These are phyloP conservation scores for Seriola dumerili DNA, from an alignment of 2,113 vertebrate genomes.

Conservation along the genomic window DNA sequence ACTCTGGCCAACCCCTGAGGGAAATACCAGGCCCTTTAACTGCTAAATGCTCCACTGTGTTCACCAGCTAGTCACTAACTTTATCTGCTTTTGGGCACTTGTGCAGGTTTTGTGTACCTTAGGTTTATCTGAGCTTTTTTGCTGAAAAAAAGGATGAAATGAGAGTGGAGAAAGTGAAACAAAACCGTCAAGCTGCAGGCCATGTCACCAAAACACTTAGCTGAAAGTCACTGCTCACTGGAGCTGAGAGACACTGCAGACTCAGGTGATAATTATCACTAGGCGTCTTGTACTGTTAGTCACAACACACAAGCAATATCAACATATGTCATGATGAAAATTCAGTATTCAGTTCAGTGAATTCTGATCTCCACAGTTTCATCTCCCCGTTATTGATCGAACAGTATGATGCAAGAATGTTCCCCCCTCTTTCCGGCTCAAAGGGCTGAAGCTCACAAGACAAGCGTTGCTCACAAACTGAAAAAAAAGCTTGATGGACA, in stretches of 20 bases:
- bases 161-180: background rate
- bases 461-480: background rate
- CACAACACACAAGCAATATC: background rate
- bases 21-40: too few species aligned
- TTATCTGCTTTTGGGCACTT: too few species aligned
- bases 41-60: too few species aligned
- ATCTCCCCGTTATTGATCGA: background rate
- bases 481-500: constrained; percentile 20
- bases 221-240: background rate
- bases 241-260: background rate
- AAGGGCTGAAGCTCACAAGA: background rate
- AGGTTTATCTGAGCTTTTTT: too few species aligned
- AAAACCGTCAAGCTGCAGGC: background rate
- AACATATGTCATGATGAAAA: background rate
- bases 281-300: background rate
- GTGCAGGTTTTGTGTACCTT: too few species aligned
- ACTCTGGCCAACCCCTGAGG: too few species aligned
- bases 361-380: background rate
- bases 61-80: too few species aligned
- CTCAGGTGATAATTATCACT: background rate
- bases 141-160: too few species aligned
- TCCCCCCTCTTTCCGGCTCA: background rate
- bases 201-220: background rate
- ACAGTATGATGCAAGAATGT: background rate
- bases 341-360: background rate